Evolutionary conservation across 2,113 vertebrate species (phyloP).

Genomic region (Hylia prasina): DNA sequence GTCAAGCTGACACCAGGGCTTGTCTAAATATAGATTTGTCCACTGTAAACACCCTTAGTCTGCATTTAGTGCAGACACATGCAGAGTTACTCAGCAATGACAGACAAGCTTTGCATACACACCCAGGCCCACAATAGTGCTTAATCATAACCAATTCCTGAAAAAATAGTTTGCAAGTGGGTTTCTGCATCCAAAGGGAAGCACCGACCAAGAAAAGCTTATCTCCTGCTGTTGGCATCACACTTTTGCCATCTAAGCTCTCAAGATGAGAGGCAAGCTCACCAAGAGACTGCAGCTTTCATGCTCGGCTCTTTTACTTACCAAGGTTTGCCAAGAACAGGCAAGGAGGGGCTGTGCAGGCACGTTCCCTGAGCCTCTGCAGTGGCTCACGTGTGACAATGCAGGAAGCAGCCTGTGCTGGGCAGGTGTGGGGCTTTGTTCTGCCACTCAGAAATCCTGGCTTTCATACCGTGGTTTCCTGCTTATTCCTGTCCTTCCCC

Average conservation of each 20-base stretch:
- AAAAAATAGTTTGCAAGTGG: background rate
- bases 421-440: background rate
- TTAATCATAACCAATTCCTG: background rate
- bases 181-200: background rate
- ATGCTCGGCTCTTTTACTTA: background rate
- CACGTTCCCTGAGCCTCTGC: background rate
- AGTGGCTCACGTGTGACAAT: background rate
- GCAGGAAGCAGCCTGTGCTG: background rate
- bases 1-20: slow-evolving; percentile 2
- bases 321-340: background rate
- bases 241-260: background rate
- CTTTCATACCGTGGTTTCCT: background rate
- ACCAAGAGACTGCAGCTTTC: background rate
- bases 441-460: background rate
- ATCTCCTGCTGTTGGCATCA: background rate
- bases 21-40: slow-evolving; percentile 36
- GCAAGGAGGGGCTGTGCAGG: background rate
- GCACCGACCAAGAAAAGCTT: background rate
- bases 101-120: background rate
- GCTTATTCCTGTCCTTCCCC: background rate
- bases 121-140: background rate
- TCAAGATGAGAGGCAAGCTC: background rate
- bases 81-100: background rate
- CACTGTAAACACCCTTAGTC: slow-evolving; percentile 28
- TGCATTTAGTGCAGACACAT: background rate